Evolutionary conservation across 2,797 vertebrate species (phyloP), one percentile per base, ranked within the genome.

Genomic region (Lacerta bilineata): DNA sequence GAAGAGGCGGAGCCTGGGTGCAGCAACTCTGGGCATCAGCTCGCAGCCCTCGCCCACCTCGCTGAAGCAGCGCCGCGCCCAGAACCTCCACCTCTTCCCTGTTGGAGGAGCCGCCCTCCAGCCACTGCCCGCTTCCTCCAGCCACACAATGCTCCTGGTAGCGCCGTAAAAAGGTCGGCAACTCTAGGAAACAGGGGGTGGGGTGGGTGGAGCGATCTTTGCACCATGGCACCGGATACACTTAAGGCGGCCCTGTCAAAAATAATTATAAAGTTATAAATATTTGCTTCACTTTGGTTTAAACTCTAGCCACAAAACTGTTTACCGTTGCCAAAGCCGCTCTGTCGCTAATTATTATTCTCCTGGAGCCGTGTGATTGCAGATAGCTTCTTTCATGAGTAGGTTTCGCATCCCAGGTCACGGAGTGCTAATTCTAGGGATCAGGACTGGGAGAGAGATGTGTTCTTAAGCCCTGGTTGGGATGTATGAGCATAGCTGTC

Each of bases 341-440:
- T 43, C 41, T 50, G 29, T 61, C 75, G 41, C 90, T 83, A 92
- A 11, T 33, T 92, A 87, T 91, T 91, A 64, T 86, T 94, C 84
- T 92, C 91, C 90, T 90, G 91, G 90, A 85, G 59, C 9, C 41
- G 87, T 36, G 9, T 46, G 88, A 84, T 92, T 87, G 66, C 83
- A 91, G 41, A 75, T 86, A 85, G 55, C 88, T 89, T 91, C 69
- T 93, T 50, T 88, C 61, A 81, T 77, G 78, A 93, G 87, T 92
- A 79, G 80, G 88, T 90, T 93, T 77, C 90, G 89, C 92, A 91
- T 90, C 90, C 92, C 90, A 89, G 91, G 88, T 91, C 90, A 91
- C 33, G 29, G 89, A 92, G 87, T 50, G 80, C 27, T 91, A 93
- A 95, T 91, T 95, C 92, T 93, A 77, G 87, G 93, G 94, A 89